These are phyloP conservation scores for Lacerta bilineata DNA, from an alignment of 2,797 vertebrate genomes.

Conservation along the genomic window DNA sequence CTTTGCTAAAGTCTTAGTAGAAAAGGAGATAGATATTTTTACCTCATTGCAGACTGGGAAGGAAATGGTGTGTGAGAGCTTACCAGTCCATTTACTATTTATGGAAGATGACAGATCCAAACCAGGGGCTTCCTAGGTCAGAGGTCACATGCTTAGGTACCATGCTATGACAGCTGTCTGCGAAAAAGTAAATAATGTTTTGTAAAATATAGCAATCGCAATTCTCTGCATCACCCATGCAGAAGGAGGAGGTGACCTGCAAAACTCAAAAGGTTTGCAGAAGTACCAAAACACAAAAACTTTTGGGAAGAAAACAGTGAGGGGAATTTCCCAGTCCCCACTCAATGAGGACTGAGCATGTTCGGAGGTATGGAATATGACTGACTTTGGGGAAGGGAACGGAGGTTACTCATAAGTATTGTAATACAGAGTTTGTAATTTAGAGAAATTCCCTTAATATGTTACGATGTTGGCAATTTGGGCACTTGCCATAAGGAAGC, in stretches of 20 bases:
- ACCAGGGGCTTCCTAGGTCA: background rate
- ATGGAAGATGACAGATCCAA: background rate
- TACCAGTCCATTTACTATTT: background rate
- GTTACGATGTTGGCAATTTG: no score
- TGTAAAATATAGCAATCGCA: background rate
- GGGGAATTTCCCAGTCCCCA: no score
- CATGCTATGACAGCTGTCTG: background rate
- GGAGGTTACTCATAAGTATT: background rate
- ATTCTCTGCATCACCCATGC: background rate
- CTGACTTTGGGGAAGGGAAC: background rate
- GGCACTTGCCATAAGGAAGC: no score
- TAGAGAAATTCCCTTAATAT: no score
- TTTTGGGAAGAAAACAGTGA: no score
- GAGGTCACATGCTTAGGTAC: background rate
- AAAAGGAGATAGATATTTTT: background rate
- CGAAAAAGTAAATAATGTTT: background rate
- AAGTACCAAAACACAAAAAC: no score
- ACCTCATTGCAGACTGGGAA: background rate
- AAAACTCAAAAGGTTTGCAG: background rate
- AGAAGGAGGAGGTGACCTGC: background rate
- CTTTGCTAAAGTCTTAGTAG: background rate
- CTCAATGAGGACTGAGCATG: background rate
- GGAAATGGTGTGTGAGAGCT: background rate
- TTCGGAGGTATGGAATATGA: background rate
- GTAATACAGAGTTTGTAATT: no score